A percentile compares a stretch with the other conserved stretches of the same genome.
Conservation (phyloP, 2,888 invertebrate genomes). For the Eilema caniola region DNA sequence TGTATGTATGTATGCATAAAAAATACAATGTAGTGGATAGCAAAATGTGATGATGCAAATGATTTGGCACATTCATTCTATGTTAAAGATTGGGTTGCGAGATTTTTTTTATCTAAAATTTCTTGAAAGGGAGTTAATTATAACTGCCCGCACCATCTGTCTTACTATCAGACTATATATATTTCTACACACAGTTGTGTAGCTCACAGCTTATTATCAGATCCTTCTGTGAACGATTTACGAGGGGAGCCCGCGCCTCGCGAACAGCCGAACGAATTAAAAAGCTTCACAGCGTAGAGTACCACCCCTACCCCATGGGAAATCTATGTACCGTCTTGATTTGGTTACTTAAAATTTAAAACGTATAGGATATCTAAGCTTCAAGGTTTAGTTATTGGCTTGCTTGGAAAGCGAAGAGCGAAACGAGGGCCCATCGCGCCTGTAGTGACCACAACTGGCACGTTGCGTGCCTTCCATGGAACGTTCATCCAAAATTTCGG, state of each 20-base stretch:
- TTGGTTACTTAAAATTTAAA: constrained; percentile 5
- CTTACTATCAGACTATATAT: neutral
- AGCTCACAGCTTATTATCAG: constrained; percentile 8
- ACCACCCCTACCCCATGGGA: neutral
- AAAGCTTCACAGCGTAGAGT: neutral
- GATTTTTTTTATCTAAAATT: neutral
- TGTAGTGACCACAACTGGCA: no score
- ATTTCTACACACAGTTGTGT: neutral
- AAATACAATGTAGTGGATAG: neutral
- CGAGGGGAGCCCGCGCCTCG: neutral
- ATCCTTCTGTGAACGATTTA: constrained; percentile 10
- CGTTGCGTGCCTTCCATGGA: neutral
- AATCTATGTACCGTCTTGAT: neutral
- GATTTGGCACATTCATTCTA: neutral
- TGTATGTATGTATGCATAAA: no score
- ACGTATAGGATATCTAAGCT: neutral
- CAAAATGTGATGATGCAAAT: neutral
- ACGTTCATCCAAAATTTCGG: neutral
- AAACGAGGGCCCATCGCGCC: no score
- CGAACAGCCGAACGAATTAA: neutral
- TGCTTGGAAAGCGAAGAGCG: no score
- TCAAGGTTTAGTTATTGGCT: neutral
- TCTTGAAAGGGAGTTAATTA: neutral
- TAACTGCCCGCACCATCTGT: neutral
- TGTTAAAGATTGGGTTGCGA: neutral